These are phyloP conservation scores for Pseudopleuronectes americanus DNA, from an alignment of 2,797 vertebrate species.

Conservation along the genomic window DNA sequence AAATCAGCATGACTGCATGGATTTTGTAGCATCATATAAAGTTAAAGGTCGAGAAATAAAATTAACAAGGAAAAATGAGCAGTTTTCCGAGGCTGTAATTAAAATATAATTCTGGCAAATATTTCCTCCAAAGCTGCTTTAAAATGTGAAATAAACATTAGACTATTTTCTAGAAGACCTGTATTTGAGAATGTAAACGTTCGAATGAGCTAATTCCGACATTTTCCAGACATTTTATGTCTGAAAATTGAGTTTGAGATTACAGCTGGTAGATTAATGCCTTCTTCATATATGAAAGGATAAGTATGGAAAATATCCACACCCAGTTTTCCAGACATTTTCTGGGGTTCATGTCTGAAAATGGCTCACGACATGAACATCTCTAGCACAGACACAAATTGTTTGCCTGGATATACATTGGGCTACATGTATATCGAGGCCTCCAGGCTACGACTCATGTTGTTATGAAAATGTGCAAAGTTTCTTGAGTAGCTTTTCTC, in stretches of 20 bases:
- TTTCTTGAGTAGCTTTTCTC: background rate
- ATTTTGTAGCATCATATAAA: background rate
- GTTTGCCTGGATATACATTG: background rate
- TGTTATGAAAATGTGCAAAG: slow-evolving; percentile 9
- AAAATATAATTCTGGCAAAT: slow-evolving; percentile 20
- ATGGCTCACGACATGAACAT: background rate
- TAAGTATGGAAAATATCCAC: too few species aligned
- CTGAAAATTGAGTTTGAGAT: too few species aligned
- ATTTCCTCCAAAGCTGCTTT: background rate
- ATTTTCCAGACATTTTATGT: too few species aligned
- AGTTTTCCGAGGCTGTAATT: slow-evolving; percentile 15
- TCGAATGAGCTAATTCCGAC: too few species aligned
- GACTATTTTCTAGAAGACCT: too few species aligned
- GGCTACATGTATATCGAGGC: too few species aligned
- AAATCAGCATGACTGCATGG: slow-evolving; percentile 28
- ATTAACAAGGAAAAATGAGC: slow-evolving; percentile 7
- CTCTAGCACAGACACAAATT: background rate
- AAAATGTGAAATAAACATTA: too few species aligned
- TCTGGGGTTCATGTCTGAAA: too few species aligned
- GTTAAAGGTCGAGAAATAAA: slow-evolving; percentile 32
- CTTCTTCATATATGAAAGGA: too few species aligned
- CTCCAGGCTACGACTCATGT: slow-evolving; percentile 2
- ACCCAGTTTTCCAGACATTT: too few species aligned
- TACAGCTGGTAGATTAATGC: background rate
- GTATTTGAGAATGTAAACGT: too few species aligned